phyloP scores from a whole-genome alignment of 2,797 vertebrate species.

The Trachops cirrhosus region DNA sequence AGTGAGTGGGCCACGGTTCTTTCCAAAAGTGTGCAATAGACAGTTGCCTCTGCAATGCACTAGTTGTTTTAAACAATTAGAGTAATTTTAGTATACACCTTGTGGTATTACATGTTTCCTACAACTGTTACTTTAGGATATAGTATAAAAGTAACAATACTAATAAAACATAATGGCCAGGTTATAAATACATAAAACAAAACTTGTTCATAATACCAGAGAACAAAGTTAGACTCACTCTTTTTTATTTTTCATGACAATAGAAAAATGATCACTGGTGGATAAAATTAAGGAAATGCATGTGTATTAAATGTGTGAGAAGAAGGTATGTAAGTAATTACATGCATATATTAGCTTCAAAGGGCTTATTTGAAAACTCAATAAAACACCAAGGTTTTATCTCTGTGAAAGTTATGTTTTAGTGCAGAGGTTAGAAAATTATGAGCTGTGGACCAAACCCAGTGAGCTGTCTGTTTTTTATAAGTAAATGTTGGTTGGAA shows the following conservation, averaged over 20 bases:
- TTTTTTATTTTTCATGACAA: background rate
- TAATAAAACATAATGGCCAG: background rate
- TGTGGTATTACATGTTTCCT: background rate
- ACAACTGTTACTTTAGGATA: background rate
- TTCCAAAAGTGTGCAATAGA: background rate
- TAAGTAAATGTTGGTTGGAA: background rate
- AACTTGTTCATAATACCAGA: background rate
- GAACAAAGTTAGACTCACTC: background rate
- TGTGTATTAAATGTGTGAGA: background rate
- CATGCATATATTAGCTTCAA: background rate
- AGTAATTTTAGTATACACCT: background rate
- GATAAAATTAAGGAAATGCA: background rate
- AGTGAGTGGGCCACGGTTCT: background rate
- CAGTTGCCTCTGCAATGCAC: background rate
- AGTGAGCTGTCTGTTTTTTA: background rate
- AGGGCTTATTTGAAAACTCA: background rate
- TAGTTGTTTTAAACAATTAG: background rate
- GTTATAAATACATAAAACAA: background rate
- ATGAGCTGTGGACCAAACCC: background rate
- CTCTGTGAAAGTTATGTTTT: background rate
- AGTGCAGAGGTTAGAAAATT: background rate
- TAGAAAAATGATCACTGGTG: background rate
- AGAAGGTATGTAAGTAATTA: background rate
- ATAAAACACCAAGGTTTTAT: background rate
- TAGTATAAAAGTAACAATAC: background rate